Evolutionary conservation across 2,113 vertebrate genomes (phyloP), one percentile per base, ranked within the genome.

Genomic region (Mus pahari): DNA sequence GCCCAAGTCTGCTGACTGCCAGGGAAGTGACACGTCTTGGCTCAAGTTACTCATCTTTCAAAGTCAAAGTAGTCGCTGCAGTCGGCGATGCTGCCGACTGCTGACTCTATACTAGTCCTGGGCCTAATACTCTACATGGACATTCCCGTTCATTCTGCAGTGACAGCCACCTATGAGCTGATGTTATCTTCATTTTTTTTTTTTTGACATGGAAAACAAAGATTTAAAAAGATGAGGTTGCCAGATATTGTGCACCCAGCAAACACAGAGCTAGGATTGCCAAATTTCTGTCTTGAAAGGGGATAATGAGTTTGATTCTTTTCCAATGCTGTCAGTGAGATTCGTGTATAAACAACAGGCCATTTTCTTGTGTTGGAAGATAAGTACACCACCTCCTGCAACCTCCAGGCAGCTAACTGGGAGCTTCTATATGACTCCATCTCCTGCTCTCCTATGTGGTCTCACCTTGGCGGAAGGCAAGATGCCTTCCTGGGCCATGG

Each of bases 361-460:
- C 87, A 97, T 97, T 97, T 97, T 96, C 97, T 97, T 95, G 90
- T 96, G 95, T 95, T 96, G 94, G 96, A 95, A 95, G 31, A 91
- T 60, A 66, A 82, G 89, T 89, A 75, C 1, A 5, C 17, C 24
- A 33, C 75, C 42, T 45, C 48, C 8, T 1, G 9, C 71, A 22
- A 42, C 71, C 24, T 97, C 97, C 93, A 95, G 88, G 92, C 94
- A 97, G 81, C 84, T 86, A 89, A 91, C 45, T 14, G 53, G 86
- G 60, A 48, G 74, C 33, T 36, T 60, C 36, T 1, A 0, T 1
- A 0, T 1, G 13, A 33, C 45, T 50, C 66, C 71, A 36, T 31
- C 24, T 70, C 68, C 74, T 33, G 4, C 3, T 33, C 20, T 58
- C 62, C 73, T 24, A 10, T 10, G 70, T 77, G 74, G 50, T 48